phyloP scores from a whole-genome alignment of 2,888 invertebrate species.

The Philhelius pedissequus region DNA sequence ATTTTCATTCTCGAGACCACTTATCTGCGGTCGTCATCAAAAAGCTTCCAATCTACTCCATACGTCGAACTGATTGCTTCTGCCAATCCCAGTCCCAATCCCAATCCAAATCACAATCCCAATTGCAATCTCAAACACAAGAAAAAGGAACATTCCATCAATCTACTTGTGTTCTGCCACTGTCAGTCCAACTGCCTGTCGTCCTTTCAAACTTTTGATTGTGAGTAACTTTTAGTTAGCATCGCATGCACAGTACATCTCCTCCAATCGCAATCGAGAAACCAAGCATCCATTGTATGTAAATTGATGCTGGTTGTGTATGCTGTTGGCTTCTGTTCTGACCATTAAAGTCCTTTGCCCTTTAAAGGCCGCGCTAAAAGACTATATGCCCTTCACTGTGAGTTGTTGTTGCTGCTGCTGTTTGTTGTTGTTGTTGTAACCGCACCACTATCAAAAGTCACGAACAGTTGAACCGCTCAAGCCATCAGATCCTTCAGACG shows the following conservation, averaged over 20 bases:
- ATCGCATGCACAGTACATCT: neutral
- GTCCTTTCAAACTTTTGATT: conserved; percentile 26
- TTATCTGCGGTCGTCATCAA: conserved; percentile 29
- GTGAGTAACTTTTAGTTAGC: conserved; percentile 22
- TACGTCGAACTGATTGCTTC: conserved; percentile 32
- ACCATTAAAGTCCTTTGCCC: conserved; percentile 51
- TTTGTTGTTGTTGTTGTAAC: neutral
- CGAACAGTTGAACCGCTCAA: conserved; percentile 1
- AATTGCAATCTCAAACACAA: neutral
- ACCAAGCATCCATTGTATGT: conserved; percentile 56
- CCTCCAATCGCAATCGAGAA: neutral
- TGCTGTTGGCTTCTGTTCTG: conserved; percentile 17
- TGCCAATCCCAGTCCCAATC: conserved; percentile 36
- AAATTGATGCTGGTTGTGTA: conserved; percentile 42
- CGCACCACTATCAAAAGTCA: conserved; percentile 3
- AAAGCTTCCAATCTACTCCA: neutral
- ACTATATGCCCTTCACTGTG: conserved; percentile 28
- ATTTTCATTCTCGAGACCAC: conserved; percentile 10
- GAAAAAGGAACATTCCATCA: conserved; percentile 39
- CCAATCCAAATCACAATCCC: conserved; percentile 26
- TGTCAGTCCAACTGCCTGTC: conserved; percentile 38
- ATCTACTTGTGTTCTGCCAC: conserved; percentile 38
- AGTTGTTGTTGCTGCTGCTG: neutral
- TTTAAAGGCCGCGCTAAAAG: conserved; percentile 30
- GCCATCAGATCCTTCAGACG: conserved; percentile 19